Base-by-base conservation (phyloP, 1,140 invertebrate genomes). In the Trichogramma pretiosum region DNA sequence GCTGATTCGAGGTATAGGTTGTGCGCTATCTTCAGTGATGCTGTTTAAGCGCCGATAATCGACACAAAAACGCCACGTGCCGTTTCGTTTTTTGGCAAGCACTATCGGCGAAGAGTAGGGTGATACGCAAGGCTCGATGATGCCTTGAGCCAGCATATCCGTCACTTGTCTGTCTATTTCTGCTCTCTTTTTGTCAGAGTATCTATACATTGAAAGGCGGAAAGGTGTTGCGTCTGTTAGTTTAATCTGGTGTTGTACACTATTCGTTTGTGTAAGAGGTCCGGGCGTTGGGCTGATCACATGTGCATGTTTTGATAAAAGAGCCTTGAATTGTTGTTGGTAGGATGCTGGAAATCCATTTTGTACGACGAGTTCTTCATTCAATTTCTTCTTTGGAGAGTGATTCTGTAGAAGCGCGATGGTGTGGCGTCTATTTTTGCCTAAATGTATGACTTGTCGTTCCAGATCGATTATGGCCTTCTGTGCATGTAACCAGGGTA, bases 51-150 rank as follows among this genome's bases (percentile, higher is more conserved):
- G 19, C 10, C 68, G 43, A 43, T 63, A 73, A 53, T 77, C 71
- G 0, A 76, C 51, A 49, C 73, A 76, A 39, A 76, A 72, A 3
- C 76, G 24, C 0, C 52, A 50, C 1, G 46, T 52, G 0, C 64
- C 66, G 46, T 77, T 67, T 24, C 46, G 67, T 54, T 78, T 80
- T 10, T 50, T 55, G 2, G 73, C 65, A 3, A 75, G 17, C 0
- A 77, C 60, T 1, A 76, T 58, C 2, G 71, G 70, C 3, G 63
- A 66, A 24, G 41, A 48, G 55, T 67, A 74, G 16, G 58, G 59
- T 4, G 55, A 58, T 13, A 33, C 44, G 1, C 54, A 47, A 1
- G 56, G 60, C 48, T 57, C 43, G 10, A 69, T 61, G 2, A 68
- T 43, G 2, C 50, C 56, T 4, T 46, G 18, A 8, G 43, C 40